phyloP scores from a whole-genome alignment of 2,113 vertebrate genomes.

The Melanerpes aurifrons region DNA sequence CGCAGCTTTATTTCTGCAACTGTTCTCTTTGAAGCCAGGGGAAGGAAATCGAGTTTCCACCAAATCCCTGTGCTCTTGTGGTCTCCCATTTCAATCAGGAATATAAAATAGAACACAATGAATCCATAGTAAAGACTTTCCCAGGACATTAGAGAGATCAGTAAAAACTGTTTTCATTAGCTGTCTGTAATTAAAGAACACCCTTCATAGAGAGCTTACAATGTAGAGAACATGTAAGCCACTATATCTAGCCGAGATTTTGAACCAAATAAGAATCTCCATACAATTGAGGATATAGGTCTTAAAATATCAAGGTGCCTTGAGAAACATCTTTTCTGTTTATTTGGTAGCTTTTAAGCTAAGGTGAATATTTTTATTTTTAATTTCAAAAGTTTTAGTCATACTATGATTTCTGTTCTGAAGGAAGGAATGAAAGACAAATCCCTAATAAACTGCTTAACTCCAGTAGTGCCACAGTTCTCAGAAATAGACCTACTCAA shows the following conservation, averaged over 20 bases:
- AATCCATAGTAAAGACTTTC: constrained; percentile 65
- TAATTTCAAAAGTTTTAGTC: constrained; percentile 57
- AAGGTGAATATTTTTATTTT: constrained; percentile 11
- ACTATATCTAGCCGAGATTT: constrained; percentile 43
- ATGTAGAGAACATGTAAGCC: constrained; percentile 62
- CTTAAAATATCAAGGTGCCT: background rate
- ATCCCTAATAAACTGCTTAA: background rate
- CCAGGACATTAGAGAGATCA: constrained; percentile 60
- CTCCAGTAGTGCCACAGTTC: background rate
- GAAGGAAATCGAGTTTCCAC: constrained; percentile 52
- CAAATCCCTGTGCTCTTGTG: constrained; percentile 59
- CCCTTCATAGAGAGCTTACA: constrained; percentile 69
- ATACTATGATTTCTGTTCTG: constrained; percentile 28
- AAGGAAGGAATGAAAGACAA: constrained; percentile 14
- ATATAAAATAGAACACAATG: constrained; percentile 59
- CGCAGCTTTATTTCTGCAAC: constrained; percentile 39
- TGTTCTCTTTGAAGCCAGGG: constrained; percentile 41
- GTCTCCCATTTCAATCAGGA: constrained; percentile 64
- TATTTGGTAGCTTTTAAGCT: background rate
- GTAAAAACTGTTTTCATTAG: constrained; percentile 68
- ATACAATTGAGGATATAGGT: constrained; percentile 25
- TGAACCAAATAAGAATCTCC: constrained; percentile 62
- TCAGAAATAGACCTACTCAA: background rate
- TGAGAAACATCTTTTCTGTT: background rate
- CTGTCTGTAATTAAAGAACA: constrained; percentile 76